A percentile compares a stretch with the other conserved stretches of the same genome.
Conservation (phyloP, 2,888 invertebrate genomes). For the Dione juno region DNA sequence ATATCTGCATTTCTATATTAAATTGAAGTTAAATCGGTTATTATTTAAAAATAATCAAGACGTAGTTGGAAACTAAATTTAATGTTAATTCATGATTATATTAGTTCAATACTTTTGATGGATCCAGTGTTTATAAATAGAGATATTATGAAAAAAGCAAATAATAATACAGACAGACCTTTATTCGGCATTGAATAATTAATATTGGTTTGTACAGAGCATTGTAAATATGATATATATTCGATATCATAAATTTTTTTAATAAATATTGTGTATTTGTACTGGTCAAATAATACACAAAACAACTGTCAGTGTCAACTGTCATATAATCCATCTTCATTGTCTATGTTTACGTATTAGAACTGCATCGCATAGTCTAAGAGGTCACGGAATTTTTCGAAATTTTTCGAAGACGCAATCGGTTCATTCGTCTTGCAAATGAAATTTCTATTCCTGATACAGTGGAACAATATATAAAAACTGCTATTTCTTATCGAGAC, state of each 20-base stretch:
- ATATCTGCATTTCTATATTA: background rate
- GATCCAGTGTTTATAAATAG: background rate
- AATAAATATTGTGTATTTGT: constrained; percentile 3
- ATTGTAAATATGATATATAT: background rate
- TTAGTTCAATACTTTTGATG: background rate
- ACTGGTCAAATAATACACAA: constrained; percentile 9
- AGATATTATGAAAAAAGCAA: background rate
- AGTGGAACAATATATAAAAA: too few species aligned
- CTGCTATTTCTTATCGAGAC: too few species aligned
- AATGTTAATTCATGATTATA: background rate
- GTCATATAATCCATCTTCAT: background rate
- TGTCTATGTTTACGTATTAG: background rate
- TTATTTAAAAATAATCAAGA: background rate
- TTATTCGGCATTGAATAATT: constrained; percentile 56
- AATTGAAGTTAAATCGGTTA: background rate
- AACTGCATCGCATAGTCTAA: background rate
- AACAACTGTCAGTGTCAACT: background rate
- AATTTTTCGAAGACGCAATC: too few species aligned
- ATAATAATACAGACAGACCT: constrained; percentile 48
- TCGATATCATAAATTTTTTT: background rate
- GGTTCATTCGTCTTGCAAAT: too few species aligned
- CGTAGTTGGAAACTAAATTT: background rate
- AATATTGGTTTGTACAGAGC: background rate
- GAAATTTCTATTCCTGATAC: too few species aligned
- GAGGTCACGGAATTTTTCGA: too few species aligned